phyloP scores from a whole-genome alignment of 2,797 vertebrate genomes.

The Choloepus didactylus region DNA sequence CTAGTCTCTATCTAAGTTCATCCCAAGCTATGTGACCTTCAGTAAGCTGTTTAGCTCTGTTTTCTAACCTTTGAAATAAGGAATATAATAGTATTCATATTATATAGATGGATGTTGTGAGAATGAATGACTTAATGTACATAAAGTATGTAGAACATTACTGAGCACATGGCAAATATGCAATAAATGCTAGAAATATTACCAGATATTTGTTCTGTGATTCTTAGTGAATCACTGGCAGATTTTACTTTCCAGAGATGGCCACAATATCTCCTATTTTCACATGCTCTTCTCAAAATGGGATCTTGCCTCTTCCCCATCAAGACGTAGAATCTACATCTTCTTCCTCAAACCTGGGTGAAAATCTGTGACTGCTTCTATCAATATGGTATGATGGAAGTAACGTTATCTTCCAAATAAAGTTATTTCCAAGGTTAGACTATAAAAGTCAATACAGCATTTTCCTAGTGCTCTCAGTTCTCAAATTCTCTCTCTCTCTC shows the following conservation, averaged over 20 bases:
- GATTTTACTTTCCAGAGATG: not conserved
- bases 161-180: not conserved
- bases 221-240: not conserved
- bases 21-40: not conserved
- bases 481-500: not conserved
- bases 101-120: not conserved
- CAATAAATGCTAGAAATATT: not conserved
- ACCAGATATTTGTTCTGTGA: not conserved
- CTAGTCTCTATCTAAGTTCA: not conserved
- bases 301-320: not conserved
- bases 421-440: not conserved
- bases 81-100: not conserved
- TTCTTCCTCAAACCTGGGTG: not conserved
- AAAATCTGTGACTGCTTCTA: not conserved
- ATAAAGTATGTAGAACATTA: not conserved
- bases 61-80: not conserved
- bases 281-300: not conserved
- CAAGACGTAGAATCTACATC: not conserved
- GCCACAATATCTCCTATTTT: too few relatives aligned
- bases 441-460: rapidly evolving
- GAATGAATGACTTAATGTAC: not conserved
- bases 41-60: not conserved
- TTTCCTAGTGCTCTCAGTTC: not conserved
- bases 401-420: not conserved
- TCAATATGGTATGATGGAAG: not conserved